phyloP scores from a whole-genome alignment of 2,888 invertebrate species.

The Eucriotettix oculatus region DNA sequence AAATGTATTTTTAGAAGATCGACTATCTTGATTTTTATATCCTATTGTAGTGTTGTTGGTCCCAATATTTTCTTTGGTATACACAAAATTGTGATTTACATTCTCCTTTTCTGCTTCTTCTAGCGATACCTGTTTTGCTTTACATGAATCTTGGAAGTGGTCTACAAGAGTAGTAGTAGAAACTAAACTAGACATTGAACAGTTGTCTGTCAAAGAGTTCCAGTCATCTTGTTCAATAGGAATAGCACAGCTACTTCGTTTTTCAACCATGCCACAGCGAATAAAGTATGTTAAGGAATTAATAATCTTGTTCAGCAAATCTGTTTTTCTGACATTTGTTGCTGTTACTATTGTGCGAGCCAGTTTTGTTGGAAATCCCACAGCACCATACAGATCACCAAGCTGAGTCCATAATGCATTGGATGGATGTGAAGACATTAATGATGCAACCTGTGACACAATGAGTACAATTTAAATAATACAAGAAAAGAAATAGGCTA shows the following conservation, averaged over 20 bases:
- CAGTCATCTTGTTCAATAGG: background rate
- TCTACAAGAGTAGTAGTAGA: background rate
- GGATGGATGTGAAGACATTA: constrained; percentile 50
- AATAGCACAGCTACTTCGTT: background rate
- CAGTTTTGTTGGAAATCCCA: constrained; percentile 59
- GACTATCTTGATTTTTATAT: no score
- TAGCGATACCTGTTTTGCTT: no score
- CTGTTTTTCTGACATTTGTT: constrained; percentile 37
- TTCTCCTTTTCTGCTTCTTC: no score
- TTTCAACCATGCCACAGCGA: constrained; percentile 40
- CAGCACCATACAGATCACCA: constrained; percentile 69
- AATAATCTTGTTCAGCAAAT: constrained; percentile 54
- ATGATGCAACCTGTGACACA: constrained; percentile 24
- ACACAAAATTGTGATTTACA: no score
- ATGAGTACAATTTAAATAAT: no score
- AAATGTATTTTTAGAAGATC: no score
- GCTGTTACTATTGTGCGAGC: constrained; percentile 61
- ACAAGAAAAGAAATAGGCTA: no score
- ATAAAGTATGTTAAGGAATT: constrained; percentile 75
- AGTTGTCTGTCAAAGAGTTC: background rate
- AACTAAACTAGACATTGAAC: background rate
- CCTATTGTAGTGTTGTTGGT: no score
- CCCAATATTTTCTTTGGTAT: no score
- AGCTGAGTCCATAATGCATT: constrained; percentile 85
- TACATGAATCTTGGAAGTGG: no score